Percentiles rank a stretch among this genome's conserved stretches.
Evolutionary conservation across 2,113 vertebrate genomes (phyloP).

Genomic region (Tauraco erythrolophus): DNA sequence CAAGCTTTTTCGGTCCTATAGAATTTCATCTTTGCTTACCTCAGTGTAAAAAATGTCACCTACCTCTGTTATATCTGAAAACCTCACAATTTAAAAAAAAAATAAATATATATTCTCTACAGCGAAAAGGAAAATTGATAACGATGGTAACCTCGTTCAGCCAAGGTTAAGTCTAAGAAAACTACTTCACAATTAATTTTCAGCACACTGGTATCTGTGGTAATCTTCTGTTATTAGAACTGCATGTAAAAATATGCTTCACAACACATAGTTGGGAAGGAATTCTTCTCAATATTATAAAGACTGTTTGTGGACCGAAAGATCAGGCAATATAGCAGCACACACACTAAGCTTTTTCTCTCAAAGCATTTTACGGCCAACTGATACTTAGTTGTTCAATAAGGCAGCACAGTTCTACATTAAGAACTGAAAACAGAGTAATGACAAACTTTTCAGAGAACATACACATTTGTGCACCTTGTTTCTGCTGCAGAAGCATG

Average conservation of each 20-base stretch:
- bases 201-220: neutral
- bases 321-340: neutral
- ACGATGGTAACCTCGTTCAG: neutral
- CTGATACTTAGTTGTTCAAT: neutral
- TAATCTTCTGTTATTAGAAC: neutral
- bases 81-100: too few species aligned
- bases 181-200: neutral
- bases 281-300: neutral
- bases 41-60: too few species aligned
- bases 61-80: neutral
- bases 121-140: neutral
- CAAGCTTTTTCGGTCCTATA: neutral
- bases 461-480: accelerated
- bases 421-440: neutral
- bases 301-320: neutral
- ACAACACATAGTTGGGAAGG: neutral
- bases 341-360: neutral
- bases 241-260: neutral
- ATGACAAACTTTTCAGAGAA: neutral
- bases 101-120: neutral
- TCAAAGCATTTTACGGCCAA: neutral
- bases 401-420: neutral
- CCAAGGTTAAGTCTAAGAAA: neutral
- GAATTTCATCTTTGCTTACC: neutral
- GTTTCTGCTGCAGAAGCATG: neutral